Evolutionary conservation across 2,113 vertebrate genomes (phyloP).

Genomic region (Oryzias curvinotus): DNA sequence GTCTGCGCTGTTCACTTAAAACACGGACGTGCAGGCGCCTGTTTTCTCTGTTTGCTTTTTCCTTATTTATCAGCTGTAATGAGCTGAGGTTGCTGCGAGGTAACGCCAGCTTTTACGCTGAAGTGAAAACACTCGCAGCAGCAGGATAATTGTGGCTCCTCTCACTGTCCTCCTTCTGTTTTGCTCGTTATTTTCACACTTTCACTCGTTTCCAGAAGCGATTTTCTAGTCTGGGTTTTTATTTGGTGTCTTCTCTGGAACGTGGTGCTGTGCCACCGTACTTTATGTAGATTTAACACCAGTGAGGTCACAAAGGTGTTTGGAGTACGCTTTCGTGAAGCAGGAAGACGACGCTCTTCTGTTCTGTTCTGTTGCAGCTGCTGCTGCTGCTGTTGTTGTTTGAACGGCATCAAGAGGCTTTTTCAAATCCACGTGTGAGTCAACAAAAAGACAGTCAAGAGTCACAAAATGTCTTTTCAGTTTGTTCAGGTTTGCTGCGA

Average conservation of each 20-base stretch:
- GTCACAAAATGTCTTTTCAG: no score
- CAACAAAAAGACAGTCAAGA: no score
- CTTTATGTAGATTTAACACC: background rate
- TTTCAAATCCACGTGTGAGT: no score
- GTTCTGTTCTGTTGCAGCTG: no score
- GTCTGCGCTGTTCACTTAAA: conserved; percentile 2
- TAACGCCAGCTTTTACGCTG: conserved; percentile 12
- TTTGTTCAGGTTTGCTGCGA: no score
- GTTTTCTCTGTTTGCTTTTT: conserved; percentile 17
- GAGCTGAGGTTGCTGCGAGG: conserved; percentile 10
- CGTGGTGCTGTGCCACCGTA: no score
- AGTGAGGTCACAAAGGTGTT: background rate
- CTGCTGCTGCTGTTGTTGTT: background rate
- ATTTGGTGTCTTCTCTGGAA: no score
- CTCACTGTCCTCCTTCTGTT: background rate
- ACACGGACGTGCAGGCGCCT: conserved; percentile 22
- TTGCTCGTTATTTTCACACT: conserved; percentile 13
- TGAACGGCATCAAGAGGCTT: no score
- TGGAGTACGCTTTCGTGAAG: background rate
- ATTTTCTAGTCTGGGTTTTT: background rate
- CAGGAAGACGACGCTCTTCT: background rate
- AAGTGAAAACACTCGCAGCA: background rate
- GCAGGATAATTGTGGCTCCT: conserved; percentile 4
- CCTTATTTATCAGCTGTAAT: conserved; percentile 18
- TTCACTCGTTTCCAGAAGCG: conserved; percentile 2